Evolutionary conservation across 1,140 invertebrate genomes (phyloP).

Genomic region (Coelopa frigida): DNA sequence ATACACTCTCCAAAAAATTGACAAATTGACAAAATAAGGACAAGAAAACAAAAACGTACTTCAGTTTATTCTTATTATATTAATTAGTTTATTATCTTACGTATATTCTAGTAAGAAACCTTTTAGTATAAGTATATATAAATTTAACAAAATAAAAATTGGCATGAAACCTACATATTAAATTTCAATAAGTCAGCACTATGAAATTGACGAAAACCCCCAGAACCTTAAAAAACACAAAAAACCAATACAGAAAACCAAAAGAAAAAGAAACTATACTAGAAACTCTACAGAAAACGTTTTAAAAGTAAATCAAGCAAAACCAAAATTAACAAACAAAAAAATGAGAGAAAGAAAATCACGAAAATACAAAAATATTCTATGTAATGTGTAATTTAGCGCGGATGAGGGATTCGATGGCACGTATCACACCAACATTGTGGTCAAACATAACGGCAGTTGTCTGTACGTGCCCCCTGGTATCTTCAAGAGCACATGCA

Average conservation of each 20-base stretch:
- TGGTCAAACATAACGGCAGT: constrained; percentile 90
- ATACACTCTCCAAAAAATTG: too few relatives aligned
- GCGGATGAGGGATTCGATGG: constrained; percentile 97
- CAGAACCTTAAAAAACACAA: background rate
- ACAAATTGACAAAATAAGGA: too few relatives aligned
- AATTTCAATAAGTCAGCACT: too few relatives aligned
- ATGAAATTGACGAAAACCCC: too few relatives aligned
- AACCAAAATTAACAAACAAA: constrained; percentile 15
- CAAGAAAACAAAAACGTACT: too few relatives aligned
- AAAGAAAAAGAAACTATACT: background rate
- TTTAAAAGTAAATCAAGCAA: constrained; percentile 14
- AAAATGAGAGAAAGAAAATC: constrained; percentile 8
- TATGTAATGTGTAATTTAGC: constrained; percentile 55
- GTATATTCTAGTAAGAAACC: too few relatives aligned
- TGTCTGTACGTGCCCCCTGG: constrained; percentile 93
- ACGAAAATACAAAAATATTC: constrained; percentile 30
- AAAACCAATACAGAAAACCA: background rate
- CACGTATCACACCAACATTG: constrained; percentile 95
- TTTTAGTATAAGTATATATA: too few relatives aligned
- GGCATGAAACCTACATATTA: too few relatives aligned
- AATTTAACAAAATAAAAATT: too few relatives aligned
- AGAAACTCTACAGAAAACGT: constrained; percentile 9
- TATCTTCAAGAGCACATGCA: constrained; percentile 98
- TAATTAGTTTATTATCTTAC: too few relatives aligned
- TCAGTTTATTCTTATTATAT: too few relatives aligned